phyloP scores from a whole-genome alignment of 2,797 vertebrate species.

The Tangara arthus region DNA sequence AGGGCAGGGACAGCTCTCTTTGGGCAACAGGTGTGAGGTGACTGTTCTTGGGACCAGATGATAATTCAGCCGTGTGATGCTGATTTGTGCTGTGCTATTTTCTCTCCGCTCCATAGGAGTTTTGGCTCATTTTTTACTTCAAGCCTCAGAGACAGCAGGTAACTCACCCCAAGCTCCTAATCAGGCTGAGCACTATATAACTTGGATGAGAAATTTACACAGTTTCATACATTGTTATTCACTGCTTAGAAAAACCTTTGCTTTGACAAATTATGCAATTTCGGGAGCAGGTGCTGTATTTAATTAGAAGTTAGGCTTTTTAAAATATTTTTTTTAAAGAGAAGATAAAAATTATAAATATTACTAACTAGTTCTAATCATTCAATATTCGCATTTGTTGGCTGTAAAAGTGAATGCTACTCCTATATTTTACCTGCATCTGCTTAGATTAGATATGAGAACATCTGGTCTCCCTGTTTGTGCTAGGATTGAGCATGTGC shows the following conservation, averaged over 20 bases:
- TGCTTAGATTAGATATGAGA: not conserved
- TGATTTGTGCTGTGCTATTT: not conserved
- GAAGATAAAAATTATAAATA: not conserved
- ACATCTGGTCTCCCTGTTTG: not conserved
- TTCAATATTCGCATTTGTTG: not conserved
- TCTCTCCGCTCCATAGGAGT: not conserved
- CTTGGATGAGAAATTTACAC: not conserved
- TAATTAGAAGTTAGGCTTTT: not conserved
- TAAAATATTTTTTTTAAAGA: accelerated
- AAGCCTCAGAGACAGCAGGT: not conserved
- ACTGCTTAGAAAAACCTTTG: not conserved
- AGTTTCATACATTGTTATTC: not conserved
- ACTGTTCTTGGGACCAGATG: accelerated
- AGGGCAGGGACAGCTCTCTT: not conserved
- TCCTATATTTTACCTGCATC: not conserved
- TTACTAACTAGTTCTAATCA: not conserved
- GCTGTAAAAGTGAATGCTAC: not conserved
- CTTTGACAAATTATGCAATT: not conserved
- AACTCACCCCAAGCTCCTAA: not conserved
- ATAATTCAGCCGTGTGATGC: accelerated
- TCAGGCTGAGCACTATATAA: not conserved
- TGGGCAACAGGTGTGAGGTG: not conserved
- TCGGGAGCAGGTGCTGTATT: not conserved
- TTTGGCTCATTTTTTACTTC: not conserved
- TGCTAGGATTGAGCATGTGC: not conserved